A percentile compares a stretch with the other conserved stretches of the same genome.
Evolutionary conservation across 2,888 invertebrate species (phyloP).

Genomic region (Ochropleura plecta): DNA sequence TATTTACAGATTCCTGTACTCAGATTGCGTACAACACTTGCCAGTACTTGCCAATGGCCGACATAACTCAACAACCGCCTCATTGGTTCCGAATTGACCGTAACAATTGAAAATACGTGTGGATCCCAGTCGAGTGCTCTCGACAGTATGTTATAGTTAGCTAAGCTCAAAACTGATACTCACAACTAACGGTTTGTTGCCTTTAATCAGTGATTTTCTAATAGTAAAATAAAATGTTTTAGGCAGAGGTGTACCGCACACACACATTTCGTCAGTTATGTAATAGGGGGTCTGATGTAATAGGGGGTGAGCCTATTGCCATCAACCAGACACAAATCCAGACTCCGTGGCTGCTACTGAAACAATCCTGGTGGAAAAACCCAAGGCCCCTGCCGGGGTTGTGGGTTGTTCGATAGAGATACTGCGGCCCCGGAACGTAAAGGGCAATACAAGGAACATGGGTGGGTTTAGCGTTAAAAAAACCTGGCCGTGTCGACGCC

Average conservation of each 20-base stretch:
- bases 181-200: background rate
- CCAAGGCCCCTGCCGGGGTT: too few relatives aligned
- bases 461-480: too few relatives aligned
- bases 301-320: background rate
- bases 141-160: background rate
- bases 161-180: background rate
- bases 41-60: background rate
- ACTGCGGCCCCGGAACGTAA: too few relatives aligned
- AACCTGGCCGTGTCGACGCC: too few relatives aligned
- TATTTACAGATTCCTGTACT: background rate
- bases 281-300: background rate
- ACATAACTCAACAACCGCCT: slow-evolving; percentile 22
- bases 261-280: background rate
- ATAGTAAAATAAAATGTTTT: background rate
- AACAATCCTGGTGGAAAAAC: background rate
- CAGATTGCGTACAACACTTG: background rate
- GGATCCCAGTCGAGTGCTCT: slow-evolving; percentile 10
- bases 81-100: slow-evolving; percentile 29
- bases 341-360: background rate
- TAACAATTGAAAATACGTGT: slow-evolving; percentile 33
- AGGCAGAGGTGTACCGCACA: background rate
- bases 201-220: background rate
- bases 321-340: background rate
- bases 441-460: too few relatives aligned
- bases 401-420: too few relatives aligned